phyloP scores from a whole-genome alignment of 1,140 invertebrate genomes.

The Neodiprion lecontei region DNA sequence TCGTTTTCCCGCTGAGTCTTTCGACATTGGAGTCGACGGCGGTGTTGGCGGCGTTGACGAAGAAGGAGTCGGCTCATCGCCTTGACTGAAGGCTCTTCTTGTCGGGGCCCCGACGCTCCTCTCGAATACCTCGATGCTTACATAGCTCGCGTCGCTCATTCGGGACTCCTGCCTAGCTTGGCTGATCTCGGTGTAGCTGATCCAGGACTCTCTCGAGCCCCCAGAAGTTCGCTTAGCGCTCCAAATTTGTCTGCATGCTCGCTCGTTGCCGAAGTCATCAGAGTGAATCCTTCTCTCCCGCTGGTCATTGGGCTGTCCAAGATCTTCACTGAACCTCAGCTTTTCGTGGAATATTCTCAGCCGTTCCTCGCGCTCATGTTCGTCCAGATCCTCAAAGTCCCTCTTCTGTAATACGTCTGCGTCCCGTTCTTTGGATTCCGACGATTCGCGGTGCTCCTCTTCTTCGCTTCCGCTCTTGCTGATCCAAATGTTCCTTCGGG shows the following conservation, averaged over 20 bases:
- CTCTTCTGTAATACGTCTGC: not conserved
- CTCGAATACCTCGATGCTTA: constrained; percentile 20
- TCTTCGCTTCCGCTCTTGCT: constrained; percentile 48
- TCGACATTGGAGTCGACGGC: not conserved
- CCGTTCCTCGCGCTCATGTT: constrained; percentile 27
- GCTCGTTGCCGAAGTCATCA: constrained; percentile 40
- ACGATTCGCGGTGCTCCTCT: constrained; percentile 21
- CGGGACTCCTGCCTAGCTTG: constrained; percentile 30
- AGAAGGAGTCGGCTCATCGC: constrained; percentile 25
- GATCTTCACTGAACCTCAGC: constrained; percentile 42
- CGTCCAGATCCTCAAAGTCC: constrained; percentile 21
- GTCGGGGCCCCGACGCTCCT: constrained; percentile 29
- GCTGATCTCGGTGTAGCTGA: constrained; percentile 32
- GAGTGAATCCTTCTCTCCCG: constrained; percentile 42
- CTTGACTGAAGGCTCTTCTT: constrained; percentile 39
- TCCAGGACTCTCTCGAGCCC: constrained; percentile 22
- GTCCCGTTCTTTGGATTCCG: not conserved
- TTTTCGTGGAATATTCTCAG: constrained; percentile 34
- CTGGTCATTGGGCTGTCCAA: constrained; percentile 18
- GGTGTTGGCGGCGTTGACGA: not conserved
- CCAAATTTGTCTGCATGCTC: constrained; percentile 20
- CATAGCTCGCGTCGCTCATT: constrained; percentile 32
- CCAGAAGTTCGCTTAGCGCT: constrained; percentile 24
- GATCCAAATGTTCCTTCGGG: constrained; percentile 36
- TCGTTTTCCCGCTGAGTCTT: not conserved